phyloP scores from a whole-genome alignment of 2,113 vertebrate genomes.

The Clarias macrocephalus region DNA sequence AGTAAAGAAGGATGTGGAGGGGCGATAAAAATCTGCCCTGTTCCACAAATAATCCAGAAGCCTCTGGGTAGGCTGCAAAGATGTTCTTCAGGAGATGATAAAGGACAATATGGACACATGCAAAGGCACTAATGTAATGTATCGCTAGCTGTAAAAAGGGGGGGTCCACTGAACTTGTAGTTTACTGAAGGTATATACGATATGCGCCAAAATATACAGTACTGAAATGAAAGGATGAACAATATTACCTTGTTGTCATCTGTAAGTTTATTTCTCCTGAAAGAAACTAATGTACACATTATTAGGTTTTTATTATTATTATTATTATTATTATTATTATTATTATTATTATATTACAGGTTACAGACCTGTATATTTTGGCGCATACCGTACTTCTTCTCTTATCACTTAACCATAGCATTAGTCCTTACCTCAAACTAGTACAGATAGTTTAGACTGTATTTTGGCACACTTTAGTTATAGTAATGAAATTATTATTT shows the following conservation, averaged over 20 bases:
- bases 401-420: neutral
- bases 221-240: too few species aligned
- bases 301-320: too few species aligned
- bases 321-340: too few species aligned
- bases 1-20: constrained; percentile 58
- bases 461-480: neutral
- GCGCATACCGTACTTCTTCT: neutral
- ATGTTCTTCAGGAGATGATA: constrained; percentile 53
- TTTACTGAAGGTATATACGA: neutral
- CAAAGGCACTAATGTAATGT: neutral
- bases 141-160: neutral
- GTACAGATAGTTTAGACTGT: neutral
- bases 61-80: constrained; percentile 52
- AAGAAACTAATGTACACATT: too few species aligned
- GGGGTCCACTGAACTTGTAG: neutral
- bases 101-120: constrained; percentile 33
- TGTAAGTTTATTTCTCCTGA: too few species aligned
- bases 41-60: constrained; percentile 52
- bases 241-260: too few species aligned
- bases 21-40: constrained; percentile 59
- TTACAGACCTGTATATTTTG: too few species aligned
- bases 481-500: too few species aligned
- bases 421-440: neutral
- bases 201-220: too few species aligned
- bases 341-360: too few species aligned